Percentiles rank a stretch among this genome's conserved stretches.
Evolutionary conservation across 53 echinoderm and acorn worm genomes (phyloP).

Genomic region (Mesocentrotus franciscanus): DNA sequence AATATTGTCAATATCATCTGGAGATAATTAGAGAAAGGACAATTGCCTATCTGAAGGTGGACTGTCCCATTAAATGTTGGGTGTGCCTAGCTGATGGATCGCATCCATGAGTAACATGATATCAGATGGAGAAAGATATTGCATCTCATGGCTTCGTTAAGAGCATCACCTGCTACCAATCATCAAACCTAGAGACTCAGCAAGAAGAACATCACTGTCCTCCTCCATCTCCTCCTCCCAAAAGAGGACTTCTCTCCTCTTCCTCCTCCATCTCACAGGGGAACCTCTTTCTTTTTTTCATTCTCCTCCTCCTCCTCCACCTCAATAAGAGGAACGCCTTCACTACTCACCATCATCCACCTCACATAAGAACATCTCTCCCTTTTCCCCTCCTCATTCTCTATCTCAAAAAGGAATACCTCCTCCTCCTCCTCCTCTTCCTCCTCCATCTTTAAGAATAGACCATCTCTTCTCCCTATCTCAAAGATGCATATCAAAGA

Average conservation of each 20-base stretch:
- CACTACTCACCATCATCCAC: too few relatives aligned
- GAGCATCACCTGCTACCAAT: slow-evolving; percentile 15
- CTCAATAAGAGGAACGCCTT: too few relatives aligned
- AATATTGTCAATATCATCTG: not conserved
- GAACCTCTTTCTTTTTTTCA: too few relatives aligned
- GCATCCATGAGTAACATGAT: not conserved
- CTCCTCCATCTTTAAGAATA: not conserved
- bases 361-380: too few relatives aligned
- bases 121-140: not conserved
- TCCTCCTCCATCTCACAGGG: too few relatives aligned
- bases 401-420: not conserved
- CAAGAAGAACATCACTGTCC: too few relatives aligned
- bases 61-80: not conserved
- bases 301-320: too few relatives aligned
- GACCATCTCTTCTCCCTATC: not conserved
- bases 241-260: too few relatives aligned
- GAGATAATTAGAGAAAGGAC: not conserved
- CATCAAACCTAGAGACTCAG: not conserved
- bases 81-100: not conserved
- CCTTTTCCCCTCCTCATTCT: not conserved
- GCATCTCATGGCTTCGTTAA: not conserved
- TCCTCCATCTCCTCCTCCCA: too few relatives aligned
- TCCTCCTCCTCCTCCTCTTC: not conserved
- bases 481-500: not conserved
- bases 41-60: not conserved